phyloP scores from a whole-genome alignment of 2,113 vertebrate species.

The Ceuthmochares aereus region DNA sequence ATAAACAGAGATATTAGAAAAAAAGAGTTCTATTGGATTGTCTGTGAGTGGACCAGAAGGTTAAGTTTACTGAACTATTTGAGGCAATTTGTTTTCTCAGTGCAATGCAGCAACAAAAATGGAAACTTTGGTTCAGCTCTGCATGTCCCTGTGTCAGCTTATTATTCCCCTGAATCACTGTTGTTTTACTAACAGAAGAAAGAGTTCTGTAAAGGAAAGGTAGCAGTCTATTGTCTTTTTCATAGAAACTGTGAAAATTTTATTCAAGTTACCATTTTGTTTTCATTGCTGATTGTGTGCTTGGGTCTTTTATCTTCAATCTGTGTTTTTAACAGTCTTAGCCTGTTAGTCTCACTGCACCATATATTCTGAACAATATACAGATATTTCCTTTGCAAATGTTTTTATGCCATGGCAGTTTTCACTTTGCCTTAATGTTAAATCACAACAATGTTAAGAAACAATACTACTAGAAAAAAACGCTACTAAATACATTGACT shows the following conservation, averaged over 20 bases:
- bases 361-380: neutral
- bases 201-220: neutral
- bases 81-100: neutral
- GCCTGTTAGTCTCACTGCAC: neutral
- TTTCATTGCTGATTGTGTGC: neutral
- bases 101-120: neutral
- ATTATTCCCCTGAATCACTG: neutral
- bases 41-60: neutral
- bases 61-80: neutral
- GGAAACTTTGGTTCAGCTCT: neutral
- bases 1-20: neutral
- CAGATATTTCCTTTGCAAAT: neutral
- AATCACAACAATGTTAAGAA: neutral
- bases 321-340: neutral
- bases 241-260: neutral
- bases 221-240: neutral
- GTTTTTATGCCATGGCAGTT: neutral
- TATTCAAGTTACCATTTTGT: neutral
- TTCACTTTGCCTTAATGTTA: neutral
- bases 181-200: neutral
- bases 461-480: neutral
- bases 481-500: neutral
- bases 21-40: neutral
- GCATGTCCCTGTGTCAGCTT: neutral
- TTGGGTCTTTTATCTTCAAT: neutral